phyloP scores from a whole-genome alignment of 2,797 vertebrate species.

The Decapterus maruadsi region DNA sequence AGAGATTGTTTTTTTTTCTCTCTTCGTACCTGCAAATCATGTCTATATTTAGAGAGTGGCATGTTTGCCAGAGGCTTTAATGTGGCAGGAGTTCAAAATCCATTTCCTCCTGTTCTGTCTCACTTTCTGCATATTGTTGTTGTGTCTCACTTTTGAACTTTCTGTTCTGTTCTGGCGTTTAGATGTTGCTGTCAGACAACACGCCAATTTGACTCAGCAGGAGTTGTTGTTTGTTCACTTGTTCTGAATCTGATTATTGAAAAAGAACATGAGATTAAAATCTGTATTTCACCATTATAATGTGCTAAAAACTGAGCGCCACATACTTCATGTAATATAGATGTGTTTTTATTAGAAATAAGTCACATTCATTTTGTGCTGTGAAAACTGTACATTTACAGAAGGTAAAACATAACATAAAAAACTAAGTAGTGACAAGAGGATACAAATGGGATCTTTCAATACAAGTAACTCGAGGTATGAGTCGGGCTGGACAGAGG shows the following conservation, averaged over 20 bases:
- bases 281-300: not conserved
- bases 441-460: slow-evolving; percentile 78
- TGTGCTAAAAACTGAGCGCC: slow-evolving; percentile 28
- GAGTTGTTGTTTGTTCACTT: not conserved
- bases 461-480: slow-evolving; percentile 71
- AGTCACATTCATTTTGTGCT: slow-evolving; percentile 94
- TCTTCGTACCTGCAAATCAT: slow-evolving; percentile 69
- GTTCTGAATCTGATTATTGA: not conserved
- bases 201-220: not conserved
- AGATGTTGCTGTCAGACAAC: slow-evolving; percentile 11
- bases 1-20: slow-evolving; percentile 53
- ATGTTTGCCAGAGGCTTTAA: slow-evolving; percentile 61
- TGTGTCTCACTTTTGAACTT: slow-evolving; percentile 23
- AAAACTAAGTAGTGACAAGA: slow-evolving; percentile 74
- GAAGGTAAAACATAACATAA: slow-evolving; percentile 80
- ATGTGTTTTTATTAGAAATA: slow-evolving; percentile 92
- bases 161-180: slow-evolving; percentile 21
- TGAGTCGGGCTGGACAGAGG: slow-evolving; percentile 54
- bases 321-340: slow-evolving; percentile 69
- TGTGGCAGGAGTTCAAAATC: slow-evolving; percentile 57
- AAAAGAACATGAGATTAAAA: not conserved
- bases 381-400: slow-evolving; percentile 93
- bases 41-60: slow-evolving; percentile 78
- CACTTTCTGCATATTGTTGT: slow-evolving; percentile 12
- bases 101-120: slow-evolving; percentile 34